phyloP scores from a whole-genome alignment of 1,140 invertebrate species.

The Lordiphosa mommai region DNA sequence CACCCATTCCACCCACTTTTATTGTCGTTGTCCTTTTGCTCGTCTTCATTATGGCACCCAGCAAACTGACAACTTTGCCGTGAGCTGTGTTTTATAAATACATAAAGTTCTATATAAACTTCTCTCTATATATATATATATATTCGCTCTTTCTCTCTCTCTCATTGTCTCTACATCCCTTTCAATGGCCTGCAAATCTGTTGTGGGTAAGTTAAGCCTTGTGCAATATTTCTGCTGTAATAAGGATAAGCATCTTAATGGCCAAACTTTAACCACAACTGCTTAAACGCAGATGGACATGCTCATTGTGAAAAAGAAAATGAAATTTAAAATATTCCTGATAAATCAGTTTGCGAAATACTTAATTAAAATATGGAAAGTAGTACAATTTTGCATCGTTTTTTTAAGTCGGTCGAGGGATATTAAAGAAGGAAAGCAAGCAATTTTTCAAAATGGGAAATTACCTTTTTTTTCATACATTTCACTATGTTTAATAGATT shows the following conservation, averaged over 20 bases:
- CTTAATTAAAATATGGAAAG: too few relatives aligned
- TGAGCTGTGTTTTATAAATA: slow-evolving; percentile 8
- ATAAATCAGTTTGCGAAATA: too few relatives aligned
- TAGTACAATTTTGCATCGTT: too few relatives aligned
- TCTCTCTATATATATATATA: background rate
- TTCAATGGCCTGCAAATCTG: background rate
- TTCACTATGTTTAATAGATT: too few relatives aligned
- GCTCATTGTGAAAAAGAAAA: background rate
- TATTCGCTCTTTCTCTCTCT: background rate
- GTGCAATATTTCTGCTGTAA: background rate
- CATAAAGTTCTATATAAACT: background rate
- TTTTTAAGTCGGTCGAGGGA: too few relatives aligned
- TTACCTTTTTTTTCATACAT: too few relatives aligned
- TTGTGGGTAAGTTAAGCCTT: background rate
- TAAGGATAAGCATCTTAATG: background rate
- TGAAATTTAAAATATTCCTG: background rate
- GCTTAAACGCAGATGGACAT: too few relatives aligned
- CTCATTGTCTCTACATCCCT: background rate
- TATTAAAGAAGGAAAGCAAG: too few relatives aligned
- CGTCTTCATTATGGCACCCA: slow-evolving; percentile 1
- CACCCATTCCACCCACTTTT: background rate
- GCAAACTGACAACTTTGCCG: slow-evolving; percentile 1
- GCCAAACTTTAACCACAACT: background rate
- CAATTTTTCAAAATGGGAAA: too few relatives aligned
- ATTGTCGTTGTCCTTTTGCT: background rate